These are phyloP conservation scores for Tetrax tetrax DNA, from an alignment of 2,113 vertebrate species.

Conservation along the genomic window DNA sequence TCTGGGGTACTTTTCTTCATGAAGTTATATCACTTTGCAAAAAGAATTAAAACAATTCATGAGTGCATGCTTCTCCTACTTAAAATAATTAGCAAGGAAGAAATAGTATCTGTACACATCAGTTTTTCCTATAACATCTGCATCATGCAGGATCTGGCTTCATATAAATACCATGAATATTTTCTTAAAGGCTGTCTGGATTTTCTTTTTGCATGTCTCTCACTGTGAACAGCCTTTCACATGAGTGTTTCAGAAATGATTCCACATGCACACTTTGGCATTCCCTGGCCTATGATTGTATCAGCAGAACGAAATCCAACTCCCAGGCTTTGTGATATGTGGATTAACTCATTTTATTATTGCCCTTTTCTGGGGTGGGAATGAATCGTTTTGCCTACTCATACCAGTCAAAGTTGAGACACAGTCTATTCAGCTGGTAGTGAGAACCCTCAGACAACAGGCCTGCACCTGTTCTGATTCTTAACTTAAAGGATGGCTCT, in stretches of 20 bases:
- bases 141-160: background rate
- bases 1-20: background rate
- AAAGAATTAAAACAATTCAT: background rate
- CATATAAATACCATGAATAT: background rate
- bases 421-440: background rate
- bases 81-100: background rate
- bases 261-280: background rate
- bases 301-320: background rate
- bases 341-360: background rate
- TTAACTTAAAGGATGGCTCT: constrained; percentile 38
- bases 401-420: background rate
- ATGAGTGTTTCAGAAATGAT: background rate
- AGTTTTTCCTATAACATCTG: background rate
- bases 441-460: background rate
- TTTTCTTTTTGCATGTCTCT: background rate
- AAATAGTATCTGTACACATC: background rate
- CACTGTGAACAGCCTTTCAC: background rate
- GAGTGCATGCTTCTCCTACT: background rate
- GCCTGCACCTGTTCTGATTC: constrained; percentile 53
- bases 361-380: background rate
- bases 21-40: background rate
- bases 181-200: background rate
- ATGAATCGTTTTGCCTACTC: constrained; percentile 29
- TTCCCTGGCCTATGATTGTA: background rate
- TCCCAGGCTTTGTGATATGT: background rate